Percentiles rank a stretch among this genome's conserved stretches.
Conservation (phyloP, 2,797 vertebrate genomes). For the Champsocephalus gunnari region DNA sequence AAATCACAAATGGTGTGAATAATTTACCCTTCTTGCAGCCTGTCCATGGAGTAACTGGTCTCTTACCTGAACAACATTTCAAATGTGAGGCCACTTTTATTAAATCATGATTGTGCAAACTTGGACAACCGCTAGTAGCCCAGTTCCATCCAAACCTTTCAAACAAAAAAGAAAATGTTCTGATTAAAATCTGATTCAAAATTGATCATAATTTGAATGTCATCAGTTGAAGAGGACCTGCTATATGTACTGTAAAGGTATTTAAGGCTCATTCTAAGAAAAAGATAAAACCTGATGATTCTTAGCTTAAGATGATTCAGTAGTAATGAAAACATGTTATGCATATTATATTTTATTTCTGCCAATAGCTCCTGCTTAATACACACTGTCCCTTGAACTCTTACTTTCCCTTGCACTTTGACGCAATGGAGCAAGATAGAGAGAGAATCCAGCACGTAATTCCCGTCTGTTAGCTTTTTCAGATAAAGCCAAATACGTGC, state of each 20-base stretch:
- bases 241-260: too few species aligned
- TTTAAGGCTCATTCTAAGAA: too few species aligned
- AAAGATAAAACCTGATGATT: too few species aligned
- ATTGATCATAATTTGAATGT: background rate
- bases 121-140: background rate
- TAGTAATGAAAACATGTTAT: too few species aligned
- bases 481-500: slow-evolving; percentile 69
- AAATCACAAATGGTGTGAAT: too few species aligned
- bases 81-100: background rate
- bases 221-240: too few species aligned
- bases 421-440: background rate
- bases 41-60: too few species aligned
- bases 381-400: background rate
- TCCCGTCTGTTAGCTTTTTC: slow-evolving; percentile 18
- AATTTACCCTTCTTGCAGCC: background rate
- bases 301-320: too few species aligned
- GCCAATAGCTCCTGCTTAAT: too few species aligned
- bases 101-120: background rate
- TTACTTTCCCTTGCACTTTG: background rate
- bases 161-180: background rate
- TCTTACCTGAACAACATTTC: background rate
- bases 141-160: background rate
- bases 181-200: background rate
- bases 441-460: slow-evolving; percentile 32
- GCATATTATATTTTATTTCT: too few species aligned